Percentiles rank a stretch among this genome's conserved stretches.
Conservation (phyloP, 2,113 vertebrate species). For the Erinaceus europaeus region DNA sequence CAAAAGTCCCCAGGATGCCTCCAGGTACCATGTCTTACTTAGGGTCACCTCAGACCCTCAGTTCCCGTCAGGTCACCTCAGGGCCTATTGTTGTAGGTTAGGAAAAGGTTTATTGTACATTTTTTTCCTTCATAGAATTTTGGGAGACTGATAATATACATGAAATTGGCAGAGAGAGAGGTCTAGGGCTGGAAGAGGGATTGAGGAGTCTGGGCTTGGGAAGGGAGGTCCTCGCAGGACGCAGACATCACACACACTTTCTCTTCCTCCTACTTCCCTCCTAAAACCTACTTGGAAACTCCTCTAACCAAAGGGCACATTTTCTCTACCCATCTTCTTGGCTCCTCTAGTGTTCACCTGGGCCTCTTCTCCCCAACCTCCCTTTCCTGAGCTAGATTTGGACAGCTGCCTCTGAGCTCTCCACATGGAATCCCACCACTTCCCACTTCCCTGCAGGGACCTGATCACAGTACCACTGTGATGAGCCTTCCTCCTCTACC, state of each 20-base stretch:
- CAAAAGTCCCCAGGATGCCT: accelerated
- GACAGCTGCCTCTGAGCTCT: no score
- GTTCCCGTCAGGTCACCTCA: accelerated
- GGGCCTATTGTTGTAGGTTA: not conserved
- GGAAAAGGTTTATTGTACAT: no score
- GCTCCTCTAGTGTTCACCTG: not conserved
- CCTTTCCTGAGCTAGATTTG: not conserved
- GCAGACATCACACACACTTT: accelerated
- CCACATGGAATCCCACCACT: accelerated
- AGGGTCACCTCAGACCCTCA: not conserved
- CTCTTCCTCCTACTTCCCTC: not conserved
- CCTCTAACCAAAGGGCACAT: not conserved
- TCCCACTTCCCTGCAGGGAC: not conserved
- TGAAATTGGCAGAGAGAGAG: not conserved
- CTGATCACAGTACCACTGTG: no score
- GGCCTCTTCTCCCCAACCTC: no score
- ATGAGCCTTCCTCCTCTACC: no score
- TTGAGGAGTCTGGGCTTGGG: no score
- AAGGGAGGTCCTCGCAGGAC: not conserved
- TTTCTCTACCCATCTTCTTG: not conserved
- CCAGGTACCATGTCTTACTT: no score
- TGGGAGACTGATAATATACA: not conserved
- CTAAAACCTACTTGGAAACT: no score
- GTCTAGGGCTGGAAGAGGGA: not conserved
- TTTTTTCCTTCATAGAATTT: not conserved